Evolutionary conservation across 1,140 invertebrate species (phyloP).

Genomic region (Aphaenogaster floridana): DNA sequence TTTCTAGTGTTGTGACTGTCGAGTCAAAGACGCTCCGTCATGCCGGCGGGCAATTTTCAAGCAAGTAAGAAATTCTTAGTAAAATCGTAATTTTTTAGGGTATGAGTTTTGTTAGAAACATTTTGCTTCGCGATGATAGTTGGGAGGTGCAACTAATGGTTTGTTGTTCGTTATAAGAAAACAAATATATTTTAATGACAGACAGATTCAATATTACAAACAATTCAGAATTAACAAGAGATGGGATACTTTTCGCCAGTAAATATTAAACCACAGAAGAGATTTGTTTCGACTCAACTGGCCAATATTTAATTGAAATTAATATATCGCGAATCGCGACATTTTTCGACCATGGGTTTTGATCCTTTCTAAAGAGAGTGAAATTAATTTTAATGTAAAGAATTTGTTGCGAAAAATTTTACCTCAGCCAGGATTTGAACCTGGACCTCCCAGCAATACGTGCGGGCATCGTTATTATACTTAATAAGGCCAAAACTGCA

Average conservation of each 20-base stretch:
- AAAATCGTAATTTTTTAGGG: neutral
- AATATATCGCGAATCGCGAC: no score
- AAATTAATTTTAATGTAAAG: no score
- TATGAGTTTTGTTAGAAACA: neutral
- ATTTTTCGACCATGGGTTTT: no score
- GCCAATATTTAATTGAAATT: no score
- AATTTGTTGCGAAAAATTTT: no score
- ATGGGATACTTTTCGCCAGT: no score
- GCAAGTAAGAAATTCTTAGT: conserved; percentile 54
- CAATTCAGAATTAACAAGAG: neutral
- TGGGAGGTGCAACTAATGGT: neutral
- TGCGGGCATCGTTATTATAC: no score
- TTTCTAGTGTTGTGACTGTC: conserved; percentile 18
- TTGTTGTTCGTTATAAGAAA: neutral
- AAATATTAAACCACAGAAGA: no score
- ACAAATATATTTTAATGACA: neutral
- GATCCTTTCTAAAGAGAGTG: no score
- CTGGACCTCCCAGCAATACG: no score
- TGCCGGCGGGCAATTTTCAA: conserved; percentile 54
- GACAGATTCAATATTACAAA: neutral
- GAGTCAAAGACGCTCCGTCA: conserved; percentile 2
- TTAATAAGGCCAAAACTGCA: neutral
- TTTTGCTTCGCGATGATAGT: neutral
- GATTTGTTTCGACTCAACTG: no score
- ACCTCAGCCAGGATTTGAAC: no score